Conservation (phyloP, 1,140 invertebrate species). For the Drosophila triauraria region DNA sequence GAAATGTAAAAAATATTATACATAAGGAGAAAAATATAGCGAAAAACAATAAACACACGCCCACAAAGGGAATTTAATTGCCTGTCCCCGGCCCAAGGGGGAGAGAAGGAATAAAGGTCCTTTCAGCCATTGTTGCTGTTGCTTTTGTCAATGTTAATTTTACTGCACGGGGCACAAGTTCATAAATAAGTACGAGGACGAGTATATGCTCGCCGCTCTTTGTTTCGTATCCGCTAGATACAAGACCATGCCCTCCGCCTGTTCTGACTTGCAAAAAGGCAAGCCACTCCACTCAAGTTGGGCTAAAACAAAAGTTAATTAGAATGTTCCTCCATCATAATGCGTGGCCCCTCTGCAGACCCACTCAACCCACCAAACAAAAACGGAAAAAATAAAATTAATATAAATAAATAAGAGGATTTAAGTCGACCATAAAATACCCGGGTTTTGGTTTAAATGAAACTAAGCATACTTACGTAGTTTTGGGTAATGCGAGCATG, state of each 20-base stretch:
- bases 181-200: conserved; percentile 69
- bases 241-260: conserved; percentile 38
- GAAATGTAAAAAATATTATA: conserved; percentile 25
- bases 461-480: not conserved
- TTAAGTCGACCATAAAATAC: conserved; percentile 13
- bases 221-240: conserved; percentile 66
- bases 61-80: conserved; percentile 77
- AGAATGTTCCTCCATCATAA: conserved; percentile 77
- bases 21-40: conserved; percentile 27
- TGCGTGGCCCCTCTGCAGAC: conserved; percentile 51
- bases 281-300: conserved; percentile 66
- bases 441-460: not conserved
- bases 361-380: conserved; percentile 18
- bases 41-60: conserved; percentile 51
- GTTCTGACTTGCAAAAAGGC: conserved; percentile 62
- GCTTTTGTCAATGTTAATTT: conserved; percentile 74
- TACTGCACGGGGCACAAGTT: conserved; percentile 68
- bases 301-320: conserved; percentile 82
- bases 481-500: too few relatives aligned
- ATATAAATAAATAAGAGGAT: not conserved
- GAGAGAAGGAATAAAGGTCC: conserved; percentile 42
- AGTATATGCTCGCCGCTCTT: conserved; percentile 52
- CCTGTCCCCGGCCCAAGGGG: conserved; percentile 37
- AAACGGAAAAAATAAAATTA: conserved; percentile 22
- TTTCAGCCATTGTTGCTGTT: conserved; percentile 45